These are phyloP conservation scores for Prosopocoilus inquinatus DNA, from an alignment of 2,888 invertebrate genomes.

Conservation along the genomic window DNA sequence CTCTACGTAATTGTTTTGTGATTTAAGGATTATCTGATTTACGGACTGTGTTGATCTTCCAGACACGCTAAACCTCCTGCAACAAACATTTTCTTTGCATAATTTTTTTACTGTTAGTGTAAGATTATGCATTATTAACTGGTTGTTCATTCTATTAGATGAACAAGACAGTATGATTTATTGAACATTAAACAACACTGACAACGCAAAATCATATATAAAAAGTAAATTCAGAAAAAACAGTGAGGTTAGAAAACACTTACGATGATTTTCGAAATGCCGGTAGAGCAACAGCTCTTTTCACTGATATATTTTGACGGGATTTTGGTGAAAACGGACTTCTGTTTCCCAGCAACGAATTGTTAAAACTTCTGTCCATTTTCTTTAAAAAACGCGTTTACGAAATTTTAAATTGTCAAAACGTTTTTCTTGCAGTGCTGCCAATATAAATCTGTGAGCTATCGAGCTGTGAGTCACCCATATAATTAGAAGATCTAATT, in stretches of 20 bases:
- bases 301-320: conserved; percentile 36
- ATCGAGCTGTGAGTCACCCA: no score
- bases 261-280: conserved; percentile 46
- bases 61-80: conserved; percentile 57
- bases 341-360: conserved; percentile 23
- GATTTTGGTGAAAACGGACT: conserved; percentile 43
- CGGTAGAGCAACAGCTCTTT: conserved; percentile 35
- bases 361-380: conserved; percentile 34
- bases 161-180: no score
- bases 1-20: conserved; percentile 72
- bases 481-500: no score
- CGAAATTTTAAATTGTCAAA: no score
- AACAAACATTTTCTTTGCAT: no score
- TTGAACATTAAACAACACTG: no score
- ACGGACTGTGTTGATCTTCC: conserved; percentile 66
- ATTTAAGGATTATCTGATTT: conserved; percentile 70
- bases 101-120: conserved; percentile 12
- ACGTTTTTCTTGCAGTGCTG: no score
- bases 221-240: no score
- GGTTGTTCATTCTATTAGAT: no score
- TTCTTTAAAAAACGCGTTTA: not conserved
- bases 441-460: no score
- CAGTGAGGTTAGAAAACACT: conserved; percentile 20
- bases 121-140: conserved; percentile 4
- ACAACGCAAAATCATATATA: no score